These are phyloP conservation scores for Saccopteryx bilineata DNA, from an alignment of 2,113 vertebrate genomes.

Conservation along the genomic window DNA sequence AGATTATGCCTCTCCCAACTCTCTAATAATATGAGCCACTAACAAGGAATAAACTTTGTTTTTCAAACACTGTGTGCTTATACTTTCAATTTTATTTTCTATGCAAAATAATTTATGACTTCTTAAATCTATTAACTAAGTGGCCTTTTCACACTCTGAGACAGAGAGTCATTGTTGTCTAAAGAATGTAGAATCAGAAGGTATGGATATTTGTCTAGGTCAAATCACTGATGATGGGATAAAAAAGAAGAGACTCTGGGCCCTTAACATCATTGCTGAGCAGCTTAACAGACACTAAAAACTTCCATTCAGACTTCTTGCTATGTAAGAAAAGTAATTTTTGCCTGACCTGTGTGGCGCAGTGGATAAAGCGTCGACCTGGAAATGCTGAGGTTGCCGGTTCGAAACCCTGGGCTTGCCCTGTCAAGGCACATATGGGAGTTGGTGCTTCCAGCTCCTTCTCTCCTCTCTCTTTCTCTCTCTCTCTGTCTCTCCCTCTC, in stretches of 20 bases:
- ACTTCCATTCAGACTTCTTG: not conserved
- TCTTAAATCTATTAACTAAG: not conserved
- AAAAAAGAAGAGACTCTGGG: not conserved
- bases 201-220: not conserved
- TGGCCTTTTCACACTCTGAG: not conserved
- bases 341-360: no score
- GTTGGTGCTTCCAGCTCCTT: no score
- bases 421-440: no score
- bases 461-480: no score
- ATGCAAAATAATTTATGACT: not conserved
- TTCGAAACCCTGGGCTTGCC: no score
- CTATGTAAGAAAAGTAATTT: not conserved
- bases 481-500: no score
- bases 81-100: not conserved
- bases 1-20: not conserved
- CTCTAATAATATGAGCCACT: not conserved
- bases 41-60: not conserved
- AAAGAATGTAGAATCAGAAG: not conserved
- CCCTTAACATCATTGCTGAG: not conserved
- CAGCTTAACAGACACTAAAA: not conserved
- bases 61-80: not conserved
- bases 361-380: no score
- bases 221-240: not conserved
- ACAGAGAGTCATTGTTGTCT: not conserved
- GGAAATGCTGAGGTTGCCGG: no score